Base-by-base conservation (phyloP, 2,888 invertebrate genomes). In the Erpobdella octoculata region DNA sequence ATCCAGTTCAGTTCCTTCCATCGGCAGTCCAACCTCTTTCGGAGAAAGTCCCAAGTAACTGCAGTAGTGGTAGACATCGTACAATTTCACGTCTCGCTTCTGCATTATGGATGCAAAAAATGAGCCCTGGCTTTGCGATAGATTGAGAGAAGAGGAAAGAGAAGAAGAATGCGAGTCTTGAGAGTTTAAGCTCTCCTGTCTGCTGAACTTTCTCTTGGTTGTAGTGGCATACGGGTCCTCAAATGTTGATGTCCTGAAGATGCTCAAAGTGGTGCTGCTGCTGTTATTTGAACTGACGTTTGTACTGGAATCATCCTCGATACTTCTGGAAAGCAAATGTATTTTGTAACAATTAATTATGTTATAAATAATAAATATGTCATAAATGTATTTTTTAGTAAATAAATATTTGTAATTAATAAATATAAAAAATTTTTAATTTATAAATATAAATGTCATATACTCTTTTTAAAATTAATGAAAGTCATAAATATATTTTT, bases 191-290 rank as follows among this genome's bases (percentile, higher is more conserved):
- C 53, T 53, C 2, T 28, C 53, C 53, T 53, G 53, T 15, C 53
- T 53, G 53, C 53, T 53, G 53, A n/a, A 4, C 6, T 28, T 15
- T 8, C 5, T n/a, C 53, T 53, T 53, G 21, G 46, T 15, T 41
- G n/a, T 62, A 35, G 62, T 33, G 33, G 62, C 21, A 18, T 31
- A 62, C 5, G 62, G 62, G 33, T 62, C 62, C n/a, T 62, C 62
- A n/a, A 62, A 62, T 1, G n/a, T 4, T 2, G 62, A 33, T 8
- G 33, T 5, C 33, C 33, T 31, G 9, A 62, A 28, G 28, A 31
- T 41, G 46, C n/a, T 41, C n/a, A n/a, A 41, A n/a, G 46, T 15
- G 12, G 12, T 41, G 46, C n/a, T 41, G n/a, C n/a, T n/a, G n/a
- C n/a, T n/a, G n/a, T n/a, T n/a, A n/a, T n/a, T n/a, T n/a, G n/a